A percentile compares a stretch with the other conserved stretches of the same genome.
Evolutionary conservation across 2,113 vertebrate genomes (phyloP).

Genomic region (Crotophaga sulcirostris): DNA sequence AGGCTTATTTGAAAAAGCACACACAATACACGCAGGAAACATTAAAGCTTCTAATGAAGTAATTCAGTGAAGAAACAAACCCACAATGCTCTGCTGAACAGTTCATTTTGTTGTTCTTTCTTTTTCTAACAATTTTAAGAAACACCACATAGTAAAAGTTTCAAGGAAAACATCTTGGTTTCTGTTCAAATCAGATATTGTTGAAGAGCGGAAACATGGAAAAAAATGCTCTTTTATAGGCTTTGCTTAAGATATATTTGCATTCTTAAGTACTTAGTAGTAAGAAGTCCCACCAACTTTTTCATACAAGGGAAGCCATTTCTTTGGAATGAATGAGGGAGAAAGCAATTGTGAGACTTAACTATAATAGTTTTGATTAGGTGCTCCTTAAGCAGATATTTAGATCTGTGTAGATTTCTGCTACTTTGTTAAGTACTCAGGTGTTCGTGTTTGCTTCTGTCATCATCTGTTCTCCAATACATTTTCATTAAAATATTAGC

Average conservation of each 20-base stretch:
- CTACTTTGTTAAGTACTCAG: neutral
- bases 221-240: neutral
- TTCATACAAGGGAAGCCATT: neutral
- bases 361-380: neutral
- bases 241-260: neutral
- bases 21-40: neutral
- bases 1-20: neutral
- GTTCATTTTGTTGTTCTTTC: neutral
- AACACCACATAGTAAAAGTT: neutral
- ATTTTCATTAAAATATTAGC: neutral
- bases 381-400: neutral
- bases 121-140: neutral
- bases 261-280: neutral
- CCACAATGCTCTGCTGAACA: neutral
- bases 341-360: neutral
- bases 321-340: neutral
- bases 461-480: neutral
- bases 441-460: neutral
- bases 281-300: neutral
- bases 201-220: fast-evolving
- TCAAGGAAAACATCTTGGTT: neutral
- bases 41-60: neutral
- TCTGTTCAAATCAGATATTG: neutral
- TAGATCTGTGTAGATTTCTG: neutral
- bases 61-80: neutral